A percentile compares a stretch with the other conserved stretches of the same genome.
These are phyloP conservation scores for Epinephelus fuscoguttatus DNA, from an alignment of 2,113 vertebrate genomes.

Conservation along the genomic window DNA sequence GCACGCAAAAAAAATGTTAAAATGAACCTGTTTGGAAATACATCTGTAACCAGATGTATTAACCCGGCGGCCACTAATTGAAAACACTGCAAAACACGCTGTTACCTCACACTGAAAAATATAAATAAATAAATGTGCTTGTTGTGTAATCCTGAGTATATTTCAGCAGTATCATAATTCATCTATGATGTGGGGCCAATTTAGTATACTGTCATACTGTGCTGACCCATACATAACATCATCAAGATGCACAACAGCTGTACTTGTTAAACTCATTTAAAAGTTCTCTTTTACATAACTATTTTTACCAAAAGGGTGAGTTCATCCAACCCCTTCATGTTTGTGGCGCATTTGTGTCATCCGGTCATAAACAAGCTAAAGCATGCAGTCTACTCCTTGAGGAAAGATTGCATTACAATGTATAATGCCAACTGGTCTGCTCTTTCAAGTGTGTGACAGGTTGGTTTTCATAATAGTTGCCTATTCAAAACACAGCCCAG, in stretches of 20 bases:
- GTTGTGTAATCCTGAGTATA: too few species aligned
- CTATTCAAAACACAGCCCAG: slow-evolving; percentile 59
- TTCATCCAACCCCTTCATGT: neutral
- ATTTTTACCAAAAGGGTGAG: neutral
- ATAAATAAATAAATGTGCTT: neutral
- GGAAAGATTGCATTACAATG: slow-evolving; percentile 10
- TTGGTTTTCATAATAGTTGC: slow-evolving; percentile 63
- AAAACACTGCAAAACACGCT: neutral
- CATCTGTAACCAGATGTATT: neutral
- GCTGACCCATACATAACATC: neutral
- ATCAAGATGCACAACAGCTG: too few species aligned
- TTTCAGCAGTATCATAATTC: too few species aligned
- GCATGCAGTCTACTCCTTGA: neutral
- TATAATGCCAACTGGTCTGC: slow-evolving; percentile 33
- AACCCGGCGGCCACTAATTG: neutral
- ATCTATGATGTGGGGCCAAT: too few species aligned
- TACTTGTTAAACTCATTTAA: neutral
- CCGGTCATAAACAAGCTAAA: neutral
- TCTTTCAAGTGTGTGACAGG: slow-evolving; percentile 58
- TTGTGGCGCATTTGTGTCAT: neutral
- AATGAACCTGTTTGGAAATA: neutral
- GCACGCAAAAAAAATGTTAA: neutral
- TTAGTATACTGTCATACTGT: neutral
- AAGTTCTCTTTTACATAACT: neutral
- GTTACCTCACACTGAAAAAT: neutral